A percentile compares a stretch with the other conserved stretches of the same genome.
Evolutionary conservation across 1,140 invertebrate species (phyloP).

Genomic region (Pinna nobilis): DNA sequence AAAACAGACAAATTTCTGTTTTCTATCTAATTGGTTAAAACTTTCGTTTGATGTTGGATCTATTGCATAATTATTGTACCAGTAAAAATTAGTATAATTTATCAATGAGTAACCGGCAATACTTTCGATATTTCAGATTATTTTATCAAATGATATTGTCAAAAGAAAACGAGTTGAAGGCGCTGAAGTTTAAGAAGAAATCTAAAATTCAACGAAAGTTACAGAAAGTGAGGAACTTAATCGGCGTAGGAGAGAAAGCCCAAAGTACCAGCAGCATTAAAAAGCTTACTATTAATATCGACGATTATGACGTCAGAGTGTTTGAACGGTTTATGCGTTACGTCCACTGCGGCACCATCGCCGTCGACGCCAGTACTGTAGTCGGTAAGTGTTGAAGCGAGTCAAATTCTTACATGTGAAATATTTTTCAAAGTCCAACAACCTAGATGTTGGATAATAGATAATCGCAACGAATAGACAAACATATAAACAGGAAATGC

Average conservation of each 20-base stretch:
- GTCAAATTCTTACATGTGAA: neutral
- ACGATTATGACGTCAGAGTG: conserved; percentile 31
- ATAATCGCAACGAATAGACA: too few species aligned
- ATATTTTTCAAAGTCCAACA: neutral
- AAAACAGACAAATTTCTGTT: too few species aligned
- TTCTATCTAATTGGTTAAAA: too few species aligned
- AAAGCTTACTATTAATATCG: conserved; percentile 22
- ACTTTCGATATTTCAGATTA: conserved; percentile 34
- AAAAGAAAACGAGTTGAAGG: conserved; percentile 15
- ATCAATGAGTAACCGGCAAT: too few species aligned
- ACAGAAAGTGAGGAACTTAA: conserved; percentile 9
- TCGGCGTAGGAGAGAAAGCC: neutral
- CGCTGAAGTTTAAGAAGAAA: conserved; percentile 17
- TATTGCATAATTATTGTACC: too few species aligned
- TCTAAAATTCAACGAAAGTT: conserved; percentile 8
- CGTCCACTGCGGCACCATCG: conserved; percentile 41
- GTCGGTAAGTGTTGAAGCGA: conserved; percentile 31
- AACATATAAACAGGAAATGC: too few species aligned
- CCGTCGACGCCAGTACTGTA: conserved; percentile 34
- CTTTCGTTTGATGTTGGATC: too few species aligned
- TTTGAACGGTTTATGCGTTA: conserved; percentile 46
- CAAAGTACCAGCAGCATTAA: too few species aligned
- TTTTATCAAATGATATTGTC: conserved; percentile 46
- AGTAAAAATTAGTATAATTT: neutral
- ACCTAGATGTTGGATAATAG: too few species aligned